Conservation (phyloP, 2,888 invertebrate species). For the Margaritifera margaritifera region DNA sequence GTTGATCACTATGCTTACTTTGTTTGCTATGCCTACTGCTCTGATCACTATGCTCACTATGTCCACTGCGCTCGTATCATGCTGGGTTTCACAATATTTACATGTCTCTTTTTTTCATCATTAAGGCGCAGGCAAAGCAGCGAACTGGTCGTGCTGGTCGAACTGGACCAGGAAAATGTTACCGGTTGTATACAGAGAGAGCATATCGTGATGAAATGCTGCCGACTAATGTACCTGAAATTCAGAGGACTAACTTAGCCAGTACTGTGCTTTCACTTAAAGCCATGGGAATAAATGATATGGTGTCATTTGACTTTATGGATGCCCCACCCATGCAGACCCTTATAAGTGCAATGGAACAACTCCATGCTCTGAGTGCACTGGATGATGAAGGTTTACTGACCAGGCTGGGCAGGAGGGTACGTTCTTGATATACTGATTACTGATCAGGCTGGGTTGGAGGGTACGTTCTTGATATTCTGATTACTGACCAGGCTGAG, state of each 20-base stretch:
- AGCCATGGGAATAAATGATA: constrained; percentile 99
- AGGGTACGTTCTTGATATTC: neutral
- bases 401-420: constrained; percentile 78
- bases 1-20: too few species aligned
- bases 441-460: constrained; percentile 10
- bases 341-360: constrained; percentile 96
- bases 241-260: constrained; percentile 97
- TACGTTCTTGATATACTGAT: constrained; percentile 44
- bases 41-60: too few species aligned
- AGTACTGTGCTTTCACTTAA: constrained; percentile 96
- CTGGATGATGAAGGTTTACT: constrained; percentile 84
- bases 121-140: constrained; percentile 94
- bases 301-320: constrained; percentile 99
- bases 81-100: too few species aligned
- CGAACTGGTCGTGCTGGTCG: constrained; percentile 96
- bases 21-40: too few species aligned
- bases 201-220: constrained; percentile 99
- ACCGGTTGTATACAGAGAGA: constrained; percentile 96
- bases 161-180: constrained; percentile 98
- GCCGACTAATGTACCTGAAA: constrained; percentile 87
- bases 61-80: too few species aligned
- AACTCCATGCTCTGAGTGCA: constrained; percentile 96
- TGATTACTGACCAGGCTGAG: neutral
- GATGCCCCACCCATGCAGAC: constrained; percentile 99
- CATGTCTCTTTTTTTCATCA: too few species aligned